phyloP scores from a whole-genome alignment of 2,797 vertebrate species.

The Fringilla coelebs region DNA sequence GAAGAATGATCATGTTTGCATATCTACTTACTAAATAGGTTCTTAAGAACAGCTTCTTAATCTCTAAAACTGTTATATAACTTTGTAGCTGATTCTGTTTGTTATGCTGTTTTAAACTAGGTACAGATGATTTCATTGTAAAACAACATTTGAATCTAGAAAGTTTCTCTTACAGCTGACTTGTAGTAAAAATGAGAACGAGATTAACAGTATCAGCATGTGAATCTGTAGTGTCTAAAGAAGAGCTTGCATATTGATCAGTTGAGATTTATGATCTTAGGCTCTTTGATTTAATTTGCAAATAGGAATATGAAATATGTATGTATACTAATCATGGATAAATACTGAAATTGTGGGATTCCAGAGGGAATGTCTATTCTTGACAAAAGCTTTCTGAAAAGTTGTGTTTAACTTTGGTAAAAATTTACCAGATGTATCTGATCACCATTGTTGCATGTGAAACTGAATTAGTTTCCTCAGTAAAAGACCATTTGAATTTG shows the following conservation, averaged over 20 bases:
- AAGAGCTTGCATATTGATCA: neutral
- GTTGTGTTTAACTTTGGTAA: neutral
- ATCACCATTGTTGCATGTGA: rapidly evolving
- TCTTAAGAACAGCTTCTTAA: neutral
- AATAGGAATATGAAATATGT: neutral
- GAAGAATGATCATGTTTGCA: neutral
- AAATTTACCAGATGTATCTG: neutral
- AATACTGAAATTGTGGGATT: neutral
- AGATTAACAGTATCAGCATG: neutral
- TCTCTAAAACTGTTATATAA: neutral
- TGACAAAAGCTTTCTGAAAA: neutral
- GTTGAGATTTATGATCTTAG: neutral
- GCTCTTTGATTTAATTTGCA: neutral
- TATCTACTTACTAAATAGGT: neutral
- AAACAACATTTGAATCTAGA: neutral
- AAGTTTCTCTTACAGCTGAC: neutral
- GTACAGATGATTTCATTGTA: neutral
- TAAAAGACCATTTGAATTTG: neutral
- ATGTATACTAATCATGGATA: rapidly evolving
- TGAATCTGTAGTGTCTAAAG: neutral
- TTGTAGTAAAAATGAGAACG: neutral
- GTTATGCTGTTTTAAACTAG: neutral
- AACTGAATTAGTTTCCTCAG: neutral
- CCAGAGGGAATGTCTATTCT: neutral
- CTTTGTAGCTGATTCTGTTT: neutral